Evolutionary conservation across 2,888 invertebrate species (phyloP).

Genomic region (Schizaphis graminum): DNA sequence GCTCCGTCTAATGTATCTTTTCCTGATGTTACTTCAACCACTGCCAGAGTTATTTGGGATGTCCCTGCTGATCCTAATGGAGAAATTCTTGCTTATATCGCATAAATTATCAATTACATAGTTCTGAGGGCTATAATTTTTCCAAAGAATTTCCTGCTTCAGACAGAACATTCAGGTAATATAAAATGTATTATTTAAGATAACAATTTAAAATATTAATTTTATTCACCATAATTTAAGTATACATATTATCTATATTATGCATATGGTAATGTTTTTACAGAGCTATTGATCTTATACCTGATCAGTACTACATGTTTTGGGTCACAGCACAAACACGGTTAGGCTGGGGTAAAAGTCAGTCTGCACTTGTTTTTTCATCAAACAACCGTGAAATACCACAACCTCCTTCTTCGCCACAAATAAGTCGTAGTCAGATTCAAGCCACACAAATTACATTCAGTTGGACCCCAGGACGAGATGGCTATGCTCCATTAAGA

Average conservation of each 20-base stretch:
- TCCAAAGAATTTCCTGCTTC: constrained; percentile 89
- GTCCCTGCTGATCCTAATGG: constrained; percentile 96
- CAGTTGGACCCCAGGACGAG: constrained; percentile 95
- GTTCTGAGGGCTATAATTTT: constrained; percentile 74
- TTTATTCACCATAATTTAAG: constrained; percentile 11
- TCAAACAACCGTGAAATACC: constrained; percentile 92
- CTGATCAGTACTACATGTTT: constrained; percentile 92
- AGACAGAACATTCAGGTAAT: constrained; percentile 84
- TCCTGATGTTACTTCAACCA: constrained; percentile 93
- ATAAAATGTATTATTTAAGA: background rate
- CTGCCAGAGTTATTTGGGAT: constrained; percentile 95
- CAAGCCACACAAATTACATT: constrained; percentile 95
- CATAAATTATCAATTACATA: constrained; percentile 83
- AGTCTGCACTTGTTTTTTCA: constrained; percentile 87
- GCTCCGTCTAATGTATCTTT: constrained; percentile 96
- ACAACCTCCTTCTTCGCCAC: constrained; percentile 88
- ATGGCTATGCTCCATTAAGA: constrained; percentile 93
- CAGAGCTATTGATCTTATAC: constrained; percentile 83
- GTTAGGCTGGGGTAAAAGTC: constrained; percentile 94
- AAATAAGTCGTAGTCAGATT: constrained; percentile 88
- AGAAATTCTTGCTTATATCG: constrained; percentile 90
- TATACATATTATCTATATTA: background rate
- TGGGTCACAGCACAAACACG: constrained; percentile 92
- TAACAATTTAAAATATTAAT: constrained; percentile 28
- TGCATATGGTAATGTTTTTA: constrained; percentile 65